Base-by-base conservation (phyloP, 1,140 invertebrate genomes). In the Cyclina sinensis region DNA sequence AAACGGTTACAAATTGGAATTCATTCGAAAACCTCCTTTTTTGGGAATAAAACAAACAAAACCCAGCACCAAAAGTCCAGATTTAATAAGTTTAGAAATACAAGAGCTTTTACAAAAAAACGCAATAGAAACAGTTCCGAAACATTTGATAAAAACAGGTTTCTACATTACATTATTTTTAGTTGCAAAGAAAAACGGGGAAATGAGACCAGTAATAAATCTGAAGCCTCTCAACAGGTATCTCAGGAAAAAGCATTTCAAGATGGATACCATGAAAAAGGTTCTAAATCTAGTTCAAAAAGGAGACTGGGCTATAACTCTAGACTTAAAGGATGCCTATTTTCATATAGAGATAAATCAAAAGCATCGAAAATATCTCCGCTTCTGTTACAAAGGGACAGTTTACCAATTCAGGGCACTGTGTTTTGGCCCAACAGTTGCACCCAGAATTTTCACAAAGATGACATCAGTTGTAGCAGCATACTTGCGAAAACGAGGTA, bases 261-360 rank as follows among this genome's bases (percentile, higher is more conserved):
- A 88, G 48, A 88, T 88, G 86, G 86, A 82, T 46, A 88, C 43
- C 18, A 37, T 88, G 43, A 46, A n/a, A 78, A 79, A 79, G 57
- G 85, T 68, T n/a, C 27, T 80, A 57, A 54, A 74, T 54, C 32
- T 82, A 80, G 78, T 73, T 39, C 16, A 21, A 32, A 79, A 81
- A 59, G 86, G 48, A 54, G 76, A 88, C 30, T 81, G 59, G 78
- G 18, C 39, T 24, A 18, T 81, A 27, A 54, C 32, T 18, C 37
- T 88, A 30, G 86, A 88, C 24, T 57, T n/a, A 11, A 65, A 21
- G 9, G 54, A 43, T 82, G 79, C 79, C 11, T 82, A 88, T 62
- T 73, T 88, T 39, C 86, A 88, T 39, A 39, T 82, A 4, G 30
- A 48, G 14, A 88, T 81, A 54, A 30, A 43, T 39, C 39, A 68